Evolutionary conservation across 2,888 invertebrate species (phyloP).

Genomic region (Troglohyphantes excavatus): DNA sequence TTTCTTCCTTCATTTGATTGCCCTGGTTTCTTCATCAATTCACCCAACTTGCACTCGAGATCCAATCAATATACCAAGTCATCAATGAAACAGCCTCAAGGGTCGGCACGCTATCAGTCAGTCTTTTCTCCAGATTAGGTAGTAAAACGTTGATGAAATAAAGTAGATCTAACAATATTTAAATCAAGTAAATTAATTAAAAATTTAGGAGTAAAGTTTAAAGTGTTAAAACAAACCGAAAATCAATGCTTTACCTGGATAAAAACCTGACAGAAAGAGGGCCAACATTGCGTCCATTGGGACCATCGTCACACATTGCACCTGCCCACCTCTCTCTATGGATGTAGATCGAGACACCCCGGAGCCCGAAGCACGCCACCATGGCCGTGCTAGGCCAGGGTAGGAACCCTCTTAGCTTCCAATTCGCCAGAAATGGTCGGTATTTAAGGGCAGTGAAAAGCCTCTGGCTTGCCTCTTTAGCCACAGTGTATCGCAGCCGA

Average conservation of each 20-base stretch:
- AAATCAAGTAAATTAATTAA: not conserved
- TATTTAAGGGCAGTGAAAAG: constrained; percentile 31
- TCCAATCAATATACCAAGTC: too few relatives aligned
- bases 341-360: constrained; percentile 28
- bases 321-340: constrained; percentile 54
- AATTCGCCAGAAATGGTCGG: constrained; percentile 35
- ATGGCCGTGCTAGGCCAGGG: constrained; percentile 12
- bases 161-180: not conserved
- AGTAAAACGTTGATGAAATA: not conserved
- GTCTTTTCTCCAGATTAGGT: too few relatives aligned
- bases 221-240: constrained; percentile 69
- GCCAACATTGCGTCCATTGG: constrained; percentile 59
- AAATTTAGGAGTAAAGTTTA: not conserved
- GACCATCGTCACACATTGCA: constrained; percentile 50
- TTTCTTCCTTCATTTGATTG: too few relatives aligned
- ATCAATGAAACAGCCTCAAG: too few relatives aligned
- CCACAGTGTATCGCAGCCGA: constrained; percentile 57
- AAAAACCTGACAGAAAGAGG: constrained; percentile 58
- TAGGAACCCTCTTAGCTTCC: constrained; percentile 49
- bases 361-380: constrained; percentile 43
- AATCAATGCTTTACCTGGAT: constrained; percentile 73
- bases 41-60: too few relatives aligned
- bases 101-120: too few relatives aligned
- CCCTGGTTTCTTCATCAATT: too few relatives aligned
- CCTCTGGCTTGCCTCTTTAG: constrained; percentile 55